Base-by-base conservation (phyloP, 2,888 invertebrate species). In the Rhingia campestris region DNA sequence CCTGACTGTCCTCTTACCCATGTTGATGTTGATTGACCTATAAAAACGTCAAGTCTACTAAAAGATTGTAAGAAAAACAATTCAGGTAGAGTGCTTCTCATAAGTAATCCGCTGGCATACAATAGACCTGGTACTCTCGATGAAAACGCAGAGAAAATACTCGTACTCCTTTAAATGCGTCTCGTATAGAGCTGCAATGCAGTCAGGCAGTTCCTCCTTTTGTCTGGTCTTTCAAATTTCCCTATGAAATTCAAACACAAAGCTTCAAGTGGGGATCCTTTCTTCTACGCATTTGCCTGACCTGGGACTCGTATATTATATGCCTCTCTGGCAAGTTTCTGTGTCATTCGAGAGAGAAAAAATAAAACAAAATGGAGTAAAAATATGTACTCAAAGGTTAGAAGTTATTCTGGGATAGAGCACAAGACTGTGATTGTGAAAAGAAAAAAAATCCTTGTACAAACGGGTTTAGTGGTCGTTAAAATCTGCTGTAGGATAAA, bases 201-300 rank as follows among this genome's bases (percentile, higher is more conserved):
- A 33, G 12, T 10, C 35, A 61, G 14, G 14, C 14, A 61, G 47
- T n/a, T 45, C 32, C 12, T 12, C 6, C 9, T 61, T 61, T 14
- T 33, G 22, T 22, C 22, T 30, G 14, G 7, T 4, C 12, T 12
- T 14, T 33, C 53, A 54, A 51, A 43, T 67, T 53, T 30, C 12
- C 30, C 35, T 45, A 14, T 53, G 30, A n/a, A 53, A 59, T 67
- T 53, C 14, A 53, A 67, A 67, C n/a, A 59, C 58, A 67, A 53
- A 67, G 51, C 66, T 51, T 59, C 22, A 74, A 66, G 43, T 59
- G 43, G 43, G 66, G 30, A 75, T 51, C 41, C 12, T 35, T 58
- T 22, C 22, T 22, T 22, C 22, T 41, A 53, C 51, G 51, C 53
- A 49, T 49, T 53, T 47, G 58, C 37, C 75, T 67, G 66, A 59